phyloP scores from a whole-genome alignment of 1,140 invertebrate species.

The Amphibalanus amphitrite region DNA sequence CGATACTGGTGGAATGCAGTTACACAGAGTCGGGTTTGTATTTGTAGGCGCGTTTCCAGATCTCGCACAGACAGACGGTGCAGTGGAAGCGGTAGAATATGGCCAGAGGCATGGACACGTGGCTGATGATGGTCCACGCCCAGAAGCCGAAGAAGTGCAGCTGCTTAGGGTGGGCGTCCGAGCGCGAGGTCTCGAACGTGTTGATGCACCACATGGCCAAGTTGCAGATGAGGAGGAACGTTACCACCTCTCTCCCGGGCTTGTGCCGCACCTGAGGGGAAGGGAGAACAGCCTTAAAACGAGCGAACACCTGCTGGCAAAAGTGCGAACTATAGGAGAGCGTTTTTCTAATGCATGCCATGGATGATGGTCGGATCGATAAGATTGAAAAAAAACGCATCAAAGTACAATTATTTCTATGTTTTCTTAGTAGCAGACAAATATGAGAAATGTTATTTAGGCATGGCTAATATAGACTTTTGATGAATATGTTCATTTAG shows the following conservation, averaged over 20 bases:
- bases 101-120: slow-evolving; percentile 83
- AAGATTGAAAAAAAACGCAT: too few relatives aligned
- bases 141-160: slow-evolving; percentile 78
- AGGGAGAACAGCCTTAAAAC: too few relatives aligned
- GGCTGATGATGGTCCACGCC: slow-evolving; percentile 94
- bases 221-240: slow-evolving; percentile 75
- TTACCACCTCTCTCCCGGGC: slow-evolving; percentile 72
- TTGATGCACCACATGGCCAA: slow-evolving; percentile 89
- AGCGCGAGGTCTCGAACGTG: slow-evolving; percentile 71
- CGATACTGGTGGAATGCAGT: slow-evolving; percentile 14
- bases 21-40: slow-evolving; percentile 77
- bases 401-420: too few relatives aligned
- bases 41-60: slow-evolving; percentile 93
- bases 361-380: too few relatives aligned
- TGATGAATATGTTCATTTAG: too few relatives aligned
- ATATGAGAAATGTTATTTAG: too few relatives aligned
- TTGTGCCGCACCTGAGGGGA: slow-evolving; percentile 38
- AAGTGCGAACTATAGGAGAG: too few relatives aligned
- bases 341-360: too few relatives aligned
- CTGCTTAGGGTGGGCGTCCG: slow-evolving; percentile 76
- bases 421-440: too few relatives aligned
- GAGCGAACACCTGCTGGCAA: too few relatives aligned
- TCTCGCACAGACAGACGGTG: slow-evolving; percentile 89
- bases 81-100: slow-evolving; percentile 95
- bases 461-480: too few relatives aligned